Conservation (phyloP, 2,888 invertebrate genomes). For the Linhomoeus sp. region DNA sequence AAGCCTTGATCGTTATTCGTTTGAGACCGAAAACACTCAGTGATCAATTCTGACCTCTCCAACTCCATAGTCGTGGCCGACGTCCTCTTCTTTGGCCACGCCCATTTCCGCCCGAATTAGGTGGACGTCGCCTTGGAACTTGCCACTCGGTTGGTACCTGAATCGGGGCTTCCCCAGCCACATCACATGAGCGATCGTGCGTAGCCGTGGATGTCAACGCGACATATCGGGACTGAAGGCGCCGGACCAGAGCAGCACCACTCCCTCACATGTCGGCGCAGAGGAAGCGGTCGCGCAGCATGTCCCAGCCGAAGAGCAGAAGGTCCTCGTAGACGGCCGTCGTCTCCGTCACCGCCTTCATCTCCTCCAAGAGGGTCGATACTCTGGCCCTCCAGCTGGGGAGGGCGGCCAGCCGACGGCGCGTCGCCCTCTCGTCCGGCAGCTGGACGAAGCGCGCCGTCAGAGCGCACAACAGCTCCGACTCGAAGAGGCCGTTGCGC, state of each 20-base stretch:
- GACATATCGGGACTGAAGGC: no score
- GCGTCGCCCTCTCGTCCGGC: constrained; percentile 44
- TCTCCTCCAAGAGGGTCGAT: constrained; percentile 36
- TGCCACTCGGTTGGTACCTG: constrained; percentile 46
- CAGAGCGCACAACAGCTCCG: constrained; percentile 55
- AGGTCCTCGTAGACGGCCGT: constrained; percentile 26
- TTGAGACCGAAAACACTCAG: no score
- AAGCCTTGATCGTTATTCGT: no score
- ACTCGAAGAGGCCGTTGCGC: constrained; percentile 28
- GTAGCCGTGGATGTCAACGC: no score
- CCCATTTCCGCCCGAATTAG: constrained; percentile 70
- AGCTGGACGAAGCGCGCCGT: constrained; percentile 50
- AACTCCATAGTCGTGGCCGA: constrained; percentile 72
- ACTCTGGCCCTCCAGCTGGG: constrained; percentile 43
- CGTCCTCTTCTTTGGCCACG: constrained; percentile 43
- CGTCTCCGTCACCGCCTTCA: constrained; percentile 34
- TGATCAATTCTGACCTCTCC: no score
- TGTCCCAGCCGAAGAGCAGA: constrained; percentile 22
- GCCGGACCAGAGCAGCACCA: no score
- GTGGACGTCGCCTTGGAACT: constrained; percentile 46
- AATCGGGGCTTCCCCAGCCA: no score
- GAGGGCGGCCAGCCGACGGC: constrained; percentile 40
- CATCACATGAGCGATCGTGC: no score
- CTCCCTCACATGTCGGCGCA: constrained; percentile 23
- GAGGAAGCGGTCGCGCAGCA: constrained; percentile 25